A percentile compares a stretch with the other conserved stretches of the same genome.
Conservation (phyloP, 2,113 vertebrate genomes). For the Emydura subglobosa region DNA sequence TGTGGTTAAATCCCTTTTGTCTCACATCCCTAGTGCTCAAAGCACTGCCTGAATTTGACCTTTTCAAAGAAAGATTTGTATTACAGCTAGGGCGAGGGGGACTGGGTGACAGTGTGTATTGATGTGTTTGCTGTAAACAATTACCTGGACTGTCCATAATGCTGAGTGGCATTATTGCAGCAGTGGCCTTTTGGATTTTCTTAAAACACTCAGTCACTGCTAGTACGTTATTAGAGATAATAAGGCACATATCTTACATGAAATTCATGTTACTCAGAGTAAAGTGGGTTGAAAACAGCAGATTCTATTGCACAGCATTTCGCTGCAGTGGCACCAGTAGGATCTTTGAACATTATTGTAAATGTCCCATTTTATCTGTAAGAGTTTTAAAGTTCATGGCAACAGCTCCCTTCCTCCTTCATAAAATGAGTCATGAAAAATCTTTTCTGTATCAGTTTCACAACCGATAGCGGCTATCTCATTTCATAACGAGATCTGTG, state of each 20-base stretch:
- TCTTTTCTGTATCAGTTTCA: not conserved
- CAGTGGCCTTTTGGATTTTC: not conserved
- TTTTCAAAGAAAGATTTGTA: not conserved
- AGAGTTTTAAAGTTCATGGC: not conserved
- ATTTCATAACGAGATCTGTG: conserved; percentile 3
- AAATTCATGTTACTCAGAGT: not conserved
- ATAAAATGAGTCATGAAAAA: conserved; percentile 24
- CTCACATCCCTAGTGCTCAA: not conserved
- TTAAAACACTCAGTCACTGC: not conserved
- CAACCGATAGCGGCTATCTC: conserved; percentile 28
- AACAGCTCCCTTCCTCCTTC: conserved; percentile 47
- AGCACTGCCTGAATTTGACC: not conserved
- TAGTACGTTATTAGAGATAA: not conserved
- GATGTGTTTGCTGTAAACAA: not conserved
- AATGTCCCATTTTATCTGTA: not conserved
- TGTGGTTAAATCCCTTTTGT: accelerated
- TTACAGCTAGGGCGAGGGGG: not conserved
- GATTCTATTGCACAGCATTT: not conserved
- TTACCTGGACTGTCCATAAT: not conserved
- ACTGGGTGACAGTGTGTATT: not conserved
- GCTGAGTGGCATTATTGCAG: not conserved
- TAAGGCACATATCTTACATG: not conserved
- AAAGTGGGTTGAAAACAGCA: conserved; percentile 38
- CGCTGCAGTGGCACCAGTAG: conserved; percentile 9
- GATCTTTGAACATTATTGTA: not conserved